A percentile compares a stretch with the other conserved stretches of the same genome.
phyloP scores from a whole-genome alignment of 2,113 vertebrate genomes.

The Passer domesticus region DNA sequence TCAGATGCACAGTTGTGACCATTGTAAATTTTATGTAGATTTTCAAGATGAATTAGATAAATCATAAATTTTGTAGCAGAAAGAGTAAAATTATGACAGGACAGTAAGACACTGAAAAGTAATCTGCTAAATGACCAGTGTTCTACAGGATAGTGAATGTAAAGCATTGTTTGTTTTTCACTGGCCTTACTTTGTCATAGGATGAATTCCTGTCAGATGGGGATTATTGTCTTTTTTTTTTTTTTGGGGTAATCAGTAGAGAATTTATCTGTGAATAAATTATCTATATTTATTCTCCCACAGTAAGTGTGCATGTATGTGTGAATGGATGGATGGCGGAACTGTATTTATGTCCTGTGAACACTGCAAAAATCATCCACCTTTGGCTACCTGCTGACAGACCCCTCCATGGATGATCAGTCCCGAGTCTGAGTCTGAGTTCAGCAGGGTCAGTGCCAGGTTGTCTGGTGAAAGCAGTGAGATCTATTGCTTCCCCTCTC shows the following conservation, averaged over 20 bases:
- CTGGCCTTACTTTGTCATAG: not conserved
- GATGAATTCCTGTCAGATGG: not conserved
- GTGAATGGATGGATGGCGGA: not conserved
- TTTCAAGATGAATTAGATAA: not conserved
- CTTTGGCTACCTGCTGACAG: fast-evolving
- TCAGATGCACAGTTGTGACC: not conserved
- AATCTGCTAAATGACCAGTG: not conserved
- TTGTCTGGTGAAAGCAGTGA: not conserved
- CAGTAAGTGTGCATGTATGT: not conserved
- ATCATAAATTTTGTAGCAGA: not conserved
- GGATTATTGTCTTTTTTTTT: not conserved
- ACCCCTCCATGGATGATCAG: not conserved
- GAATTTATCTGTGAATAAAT: slow-evolving; percentile 13
- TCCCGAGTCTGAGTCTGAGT: not conserved
- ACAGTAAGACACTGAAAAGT: not conserved
- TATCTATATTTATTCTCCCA: not conserved
- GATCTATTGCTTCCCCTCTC: not conserved
- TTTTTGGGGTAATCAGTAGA: not conserved
- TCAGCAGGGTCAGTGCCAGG: not conserved
- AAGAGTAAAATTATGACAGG: not conserved
- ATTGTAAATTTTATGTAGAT: not conserved
- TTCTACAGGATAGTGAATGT: not conserved
- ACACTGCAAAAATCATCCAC: not conserved
- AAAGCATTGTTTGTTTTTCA: not conserved
- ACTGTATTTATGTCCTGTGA: not conserved